Evolutionary conservation across 1,140 invertebrate genomes (phyloP), one percentile per base, ranked within the genome.

Genomic region (Micrasema longulum): DNA sequence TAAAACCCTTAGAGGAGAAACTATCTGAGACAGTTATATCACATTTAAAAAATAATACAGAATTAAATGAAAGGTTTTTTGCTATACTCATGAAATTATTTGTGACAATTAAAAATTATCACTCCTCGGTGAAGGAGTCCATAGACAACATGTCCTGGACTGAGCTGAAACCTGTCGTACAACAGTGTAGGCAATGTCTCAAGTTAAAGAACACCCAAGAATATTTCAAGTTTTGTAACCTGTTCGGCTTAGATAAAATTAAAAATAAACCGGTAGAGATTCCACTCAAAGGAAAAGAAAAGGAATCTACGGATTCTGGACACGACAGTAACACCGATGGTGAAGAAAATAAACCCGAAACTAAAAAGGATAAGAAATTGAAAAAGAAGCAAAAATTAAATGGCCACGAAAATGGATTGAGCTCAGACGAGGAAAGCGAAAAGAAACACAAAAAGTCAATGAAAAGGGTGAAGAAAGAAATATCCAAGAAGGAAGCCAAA

Each of bases 401-500:
- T 35, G 71, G 71, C 1, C 31, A 18, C 65, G 57, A 71, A 43
- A 66, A 57, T 26, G 43, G 50, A 2, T 57, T 65, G 71, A 53
- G 38, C 62, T 64, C 36, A 41, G 9, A 78, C 65, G 20, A 78
- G 12, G 26, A 41, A 48, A n/a, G 41, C 7, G 63, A 71, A 60
- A 67, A 36, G 20, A 66, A 76, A 70, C 20, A 75, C 12, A 52
- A 31, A 36, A 66, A 66, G 31, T 38, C 12, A n/a, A 38, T 53
- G n/a, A 64, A 72, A 18, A 48, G 68, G 31, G 47, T 47, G 12
- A 41, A 26, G 23, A 70, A 71, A 55, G 69, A 71, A 43, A 64
- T 76, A 23, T 60, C 74, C 12, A 84, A 83, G 69, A 84, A 82
- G 65, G 78, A 83, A 76, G 76, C 80, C 26, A 78, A 77, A 38